Percentiles rank a stretch among this genome's conserved stretches.
These are phyloP conservation scores for Rhinatrema bivittatum DNA, from an alignment of 2,797 vertebrate genomes.

Conservation along the genomic window DNA sequence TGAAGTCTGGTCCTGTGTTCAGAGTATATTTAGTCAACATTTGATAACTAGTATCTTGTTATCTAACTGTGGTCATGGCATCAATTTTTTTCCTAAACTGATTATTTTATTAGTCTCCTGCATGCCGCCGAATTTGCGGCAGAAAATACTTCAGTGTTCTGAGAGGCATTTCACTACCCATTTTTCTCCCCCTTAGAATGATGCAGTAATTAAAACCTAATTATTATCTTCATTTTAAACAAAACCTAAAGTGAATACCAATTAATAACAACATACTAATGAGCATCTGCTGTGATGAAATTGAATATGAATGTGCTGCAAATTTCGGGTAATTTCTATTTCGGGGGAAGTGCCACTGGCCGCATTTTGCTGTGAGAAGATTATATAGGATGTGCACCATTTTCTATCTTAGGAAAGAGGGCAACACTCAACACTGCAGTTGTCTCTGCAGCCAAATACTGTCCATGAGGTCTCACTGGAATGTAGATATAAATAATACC, in stretches of 20 bases:
- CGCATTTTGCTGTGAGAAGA: slow-evolving; percentile 55
- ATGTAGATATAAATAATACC: too few species aligned
- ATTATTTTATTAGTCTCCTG: too few species aligned
- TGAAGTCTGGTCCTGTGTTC: too few species aligned
- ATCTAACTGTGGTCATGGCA: too few species aligned
- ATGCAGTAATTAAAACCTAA: slow-evolving; percentile 78
- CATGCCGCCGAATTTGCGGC: too few species aligned
- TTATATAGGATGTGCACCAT: slow-evolving; percentile 48
- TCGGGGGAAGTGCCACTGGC: slow-evolving; percentile 63
- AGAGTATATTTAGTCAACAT: too few species aligned
- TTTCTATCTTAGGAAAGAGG: slow-evolving; percentile 39
- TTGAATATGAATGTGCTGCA: slow-evolving; percentile 75
- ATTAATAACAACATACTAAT: slow-evolving; percentile 81
- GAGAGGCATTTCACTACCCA: slow-evolving; percentile 58
- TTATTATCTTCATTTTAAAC: slow-evolving; percentile 81
- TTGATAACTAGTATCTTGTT: too few species aligned
- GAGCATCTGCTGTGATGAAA: slow-evolving; percentile 79
- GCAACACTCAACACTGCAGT: slow-evolving; percentile 23
- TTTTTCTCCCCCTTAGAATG: slow-evolving; percentile 51
- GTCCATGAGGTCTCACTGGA: slow-evolving; percentile 7
- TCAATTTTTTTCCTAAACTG: too few species aligned
- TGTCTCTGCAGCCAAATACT: slow-evolving; percentile 20
- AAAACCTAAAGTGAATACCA: slow-evolving; percentile 79
- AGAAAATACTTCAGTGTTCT: slow-evolving; percentile 61
- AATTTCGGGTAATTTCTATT: slow-evolving; percentile 73